These are phyloP conservation scores for Mustelus asterias DNA, from an alignment of 2,113 vertebrate species.

Conservation along the genomic window DNA sequence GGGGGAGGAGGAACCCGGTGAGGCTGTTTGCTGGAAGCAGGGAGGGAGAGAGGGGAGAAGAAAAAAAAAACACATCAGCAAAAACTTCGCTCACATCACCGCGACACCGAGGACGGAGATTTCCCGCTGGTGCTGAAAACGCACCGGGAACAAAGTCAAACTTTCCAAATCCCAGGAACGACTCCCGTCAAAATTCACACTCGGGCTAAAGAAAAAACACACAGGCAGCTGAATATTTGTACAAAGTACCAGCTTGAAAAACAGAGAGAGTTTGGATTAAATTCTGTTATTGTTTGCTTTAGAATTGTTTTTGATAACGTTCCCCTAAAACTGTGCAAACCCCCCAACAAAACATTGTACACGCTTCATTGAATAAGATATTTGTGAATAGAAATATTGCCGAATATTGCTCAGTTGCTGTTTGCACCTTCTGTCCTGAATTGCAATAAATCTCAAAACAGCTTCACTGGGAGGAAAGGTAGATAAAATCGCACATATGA, in stretches of 20 bases:
- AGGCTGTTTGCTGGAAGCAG: constrained; percentile 67
- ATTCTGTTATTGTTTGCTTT: background rate
- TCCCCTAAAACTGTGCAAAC: background rate
- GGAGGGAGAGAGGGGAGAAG: constrained; percentile 39
- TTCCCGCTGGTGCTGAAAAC: background rate
- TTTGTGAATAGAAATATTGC: background rate
- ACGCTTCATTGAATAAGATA: background rate
- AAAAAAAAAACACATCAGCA: background rate
- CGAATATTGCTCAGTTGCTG: background rate
- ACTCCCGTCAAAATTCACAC: background rate
- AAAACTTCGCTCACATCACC: background rate
- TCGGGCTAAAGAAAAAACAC: background rate
- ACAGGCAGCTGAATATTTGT: background rate
- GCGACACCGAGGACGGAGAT: background rate
- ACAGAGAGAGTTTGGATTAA: background rate
- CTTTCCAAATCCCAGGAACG: background rate
- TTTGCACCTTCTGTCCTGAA: too few relatives aligned
- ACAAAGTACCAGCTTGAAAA: background rate
- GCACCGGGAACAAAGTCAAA: background rate
- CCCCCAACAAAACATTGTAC: background rate
- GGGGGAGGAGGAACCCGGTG: constrained; percentile 76
- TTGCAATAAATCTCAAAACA: background rate
- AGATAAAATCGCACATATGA: background rate
- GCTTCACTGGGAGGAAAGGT: background rate
- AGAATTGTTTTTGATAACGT: background rate